Percentiles rank a stretch among this genome's conserved stretches.
phyloP scores from a whole-genome alignment of 2,113 vertebrate species.

The Tragelaphus strepsiceros region DNA sequence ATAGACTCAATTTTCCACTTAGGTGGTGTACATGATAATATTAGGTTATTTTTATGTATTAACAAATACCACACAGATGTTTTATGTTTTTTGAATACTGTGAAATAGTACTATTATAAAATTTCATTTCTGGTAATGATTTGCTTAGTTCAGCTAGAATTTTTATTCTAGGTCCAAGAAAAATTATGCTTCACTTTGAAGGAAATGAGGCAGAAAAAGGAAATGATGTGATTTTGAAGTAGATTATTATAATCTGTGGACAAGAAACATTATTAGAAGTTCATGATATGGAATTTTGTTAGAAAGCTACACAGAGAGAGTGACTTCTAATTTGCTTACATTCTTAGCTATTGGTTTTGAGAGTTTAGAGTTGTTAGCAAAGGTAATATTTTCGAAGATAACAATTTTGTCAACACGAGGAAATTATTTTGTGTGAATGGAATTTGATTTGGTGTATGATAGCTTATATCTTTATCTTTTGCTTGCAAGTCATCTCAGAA shows the following conservation, averaged over 20 bases:
- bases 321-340: background rate
- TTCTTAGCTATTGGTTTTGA: background rate
- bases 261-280: conserved; percentile 36
- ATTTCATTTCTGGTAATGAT: conserved; percentile 65
- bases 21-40: background rate
- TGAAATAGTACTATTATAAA: conserved; percentile 63
- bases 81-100: conserved; percentile 52
- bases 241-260: conserved; percentile 31
- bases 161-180: conserved; percentile 42
- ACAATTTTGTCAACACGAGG: background rate
- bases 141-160: conserved; percentile 71
- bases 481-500: background rate
- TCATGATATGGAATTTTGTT: conserved; percentile 3
- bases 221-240: conserved; percentile 47
- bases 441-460: background rate
- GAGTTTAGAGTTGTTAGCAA: background rate
- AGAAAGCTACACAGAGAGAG: background rate
- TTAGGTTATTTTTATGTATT: conserved; percentile 41
- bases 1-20: conserved; percentile 30
- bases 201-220: conserved; percentile 55
- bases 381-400: background rate
- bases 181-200: conserved; percentile 60
- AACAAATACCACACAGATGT: conserved; percentile 51
- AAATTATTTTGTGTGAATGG: background rate
- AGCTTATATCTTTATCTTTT: background rate